phyloP scores from a whole-genome alignment of 2,797 vertebrate species.

The Sebastes glaucus region DNA sequence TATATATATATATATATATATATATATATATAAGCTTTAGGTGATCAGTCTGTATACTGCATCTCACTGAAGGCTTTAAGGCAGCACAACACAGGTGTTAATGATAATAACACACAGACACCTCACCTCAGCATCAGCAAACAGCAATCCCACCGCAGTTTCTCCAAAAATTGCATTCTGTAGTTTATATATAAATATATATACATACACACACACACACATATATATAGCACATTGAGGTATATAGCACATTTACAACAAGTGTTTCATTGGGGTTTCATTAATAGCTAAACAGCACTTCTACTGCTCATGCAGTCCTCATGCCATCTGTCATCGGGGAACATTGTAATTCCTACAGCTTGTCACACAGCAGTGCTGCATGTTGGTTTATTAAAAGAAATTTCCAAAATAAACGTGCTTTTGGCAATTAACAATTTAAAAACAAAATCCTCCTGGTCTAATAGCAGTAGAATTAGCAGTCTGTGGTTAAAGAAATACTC shows the following conservation, averaged over 20 bases:
- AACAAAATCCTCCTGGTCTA: neutral
- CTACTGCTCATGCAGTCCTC: conserved; percentile 19
- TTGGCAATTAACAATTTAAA: neutral
- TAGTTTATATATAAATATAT: no score
- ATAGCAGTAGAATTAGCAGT: neutral
- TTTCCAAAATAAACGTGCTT: conserved; percentile 8
- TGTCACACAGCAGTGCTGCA: conserved; percentile 30
- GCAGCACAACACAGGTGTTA: neutral
- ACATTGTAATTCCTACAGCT: conserved; percentile 41
- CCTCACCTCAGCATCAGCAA: neutral
- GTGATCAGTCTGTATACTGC: neutral
- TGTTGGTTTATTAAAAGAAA: conserved; percentile 34
- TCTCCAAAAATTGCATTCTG: neutral
- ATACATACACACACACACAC: neutral
- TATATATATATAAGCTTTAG: no score
- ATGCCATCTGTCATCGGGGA: conserved; percentile 53
- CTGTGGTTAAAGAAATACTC: neutral
- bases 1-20: no score
- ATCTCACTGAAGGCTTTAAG: neutral
- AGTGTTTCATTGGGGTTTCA: conserved; percentile 30
- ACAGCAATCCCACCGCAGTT: neutral
- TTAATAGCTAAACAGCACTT: conserved; percentile 29
- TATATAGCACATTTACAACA: conserved; percentile 36
- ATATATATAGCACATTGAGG: neutral
- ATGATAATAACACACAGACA: neutral